Percentiles rank a stretch among this genome's conserved stretches.
phyloP scores from a whole-genome alignment of 2,113 vertebrate species.

The Semnornis frantzii region DNA sequence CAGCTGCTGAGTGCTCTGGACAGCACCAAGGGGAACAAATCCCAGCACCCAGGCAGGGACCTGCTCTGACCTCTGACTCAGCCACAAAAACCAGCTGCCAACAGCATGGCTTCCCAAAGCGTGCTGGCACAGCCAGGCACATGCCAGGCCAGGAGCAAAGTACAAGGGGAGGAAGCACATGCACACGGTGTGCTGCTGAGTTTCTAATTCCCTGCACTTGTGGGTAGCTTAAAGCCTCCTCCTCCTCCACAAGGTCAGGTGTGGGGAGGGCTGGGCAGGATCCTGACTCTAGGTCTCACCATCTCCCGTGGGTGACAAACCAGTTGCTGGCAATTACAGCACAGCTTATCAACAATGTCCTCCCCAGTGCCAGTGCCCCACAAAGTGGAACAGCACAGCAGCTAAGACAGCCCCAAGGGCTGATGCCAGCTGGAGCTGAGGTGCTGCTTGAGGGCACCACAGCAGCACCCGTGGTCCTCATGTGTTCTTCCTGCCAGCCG shows the following conservation, averaged over 20 bases:
- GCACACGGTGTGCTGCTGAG: fast-evolving
- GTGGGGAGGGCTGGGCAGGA: background rate
- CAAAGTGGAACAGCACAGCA: background rate
- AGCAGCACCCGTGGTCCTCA: background rate
- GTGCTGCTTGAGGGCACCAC: background rate
- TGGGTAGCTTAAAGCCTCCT: background rate
- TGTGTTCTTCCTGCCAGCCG: background rate
- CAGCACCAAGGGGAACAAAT: fast-evolving
- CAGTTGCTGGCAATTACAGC: background rate
- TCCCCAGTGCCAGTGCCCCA: background rate
- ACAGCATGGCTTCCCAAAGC: fast-evolving
- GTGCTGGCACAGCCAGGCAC: background rate
- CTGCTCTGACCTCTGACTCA: background rate
- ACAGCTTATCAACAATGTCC: background rate
- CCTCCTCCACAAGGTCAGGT: background rate
- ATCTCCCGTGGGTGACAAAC: background rate
- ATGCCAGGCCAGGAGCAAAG: fast-evolving
- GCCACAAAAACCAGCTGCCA: background rate
- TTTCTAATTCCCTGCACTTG: background rate
- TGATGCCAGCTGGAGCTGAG: background rate
- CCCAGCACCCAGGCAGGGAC: background rate
- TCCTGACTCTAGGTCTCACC: background rate
- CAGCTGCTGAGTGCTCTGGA: background rate
- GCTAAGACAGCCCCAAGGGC: background rate
- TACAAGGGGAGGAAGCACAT: background rate